phyloP scores from a whole-genome alignment of 2,888 invertebrate genomes.

The Pseudococcus viburni region DNA sequence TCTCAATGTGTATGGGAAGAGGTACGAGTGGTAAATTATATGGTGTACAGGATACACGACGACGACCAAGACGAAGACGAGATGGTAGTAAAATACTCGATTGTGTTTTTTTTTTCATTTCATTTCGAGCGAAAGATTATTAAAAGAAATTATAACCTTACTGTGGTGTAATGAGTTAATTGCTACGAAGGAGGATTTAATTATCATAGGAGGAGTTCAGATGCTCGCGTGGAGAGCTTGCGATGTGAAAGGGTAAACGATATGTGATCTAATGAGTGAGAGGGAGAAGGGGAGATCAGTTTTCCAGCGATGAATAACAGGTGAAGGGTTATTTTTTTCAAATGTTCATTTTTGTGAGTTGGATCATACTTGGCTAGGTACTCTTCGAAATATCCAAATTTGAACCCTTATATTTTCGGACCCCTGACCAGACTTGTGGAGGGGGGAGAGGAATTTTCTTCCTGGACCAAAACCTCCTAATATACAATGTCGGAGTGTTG shows the following conservation, averaged over 20 bases:
- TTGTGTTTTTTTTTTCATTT: neutral
- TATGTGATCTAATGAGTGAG: neutral
- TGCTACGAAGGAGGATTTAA: neutral
- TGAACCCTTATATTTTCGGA: too few species aligned
- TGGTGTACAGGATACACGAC: neutral
- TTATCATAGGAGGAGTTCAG: neutral
- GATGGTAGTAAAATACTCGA: too few species aligned
- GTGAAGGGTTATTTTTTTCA: neutral
- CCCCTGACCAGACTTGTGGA: too few species aligned
- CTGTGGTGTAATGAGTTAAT: neutral
- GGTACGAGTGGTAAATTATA: constrained; percentile 4
- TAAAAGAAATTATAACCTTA: neutral
- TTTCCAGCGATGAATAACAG: neutral
- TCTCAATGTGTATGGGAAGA: neutral
- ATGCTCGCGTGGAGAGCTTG: neutral
- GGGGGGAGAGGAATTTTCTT: too few species aligned
- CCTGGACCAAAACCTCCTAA: too few species aligned
- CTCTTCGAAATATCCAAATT: too few species aligned
- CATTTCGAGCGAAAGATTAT: neutral
- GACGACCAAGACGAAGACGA: too few species aligned
- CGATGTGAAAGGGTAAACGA: neutral
- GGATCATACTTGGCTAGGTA: too few species aligned
- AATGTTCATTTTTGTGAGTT: too few species aligned
- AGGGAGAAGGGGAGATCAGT: neutral
- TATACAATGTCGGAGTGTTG: too few species aligned